Base-by-base conservation (phyloP, 2,113 vertebrate genomes). In the Oncorhynchus clarkii region DNA sequence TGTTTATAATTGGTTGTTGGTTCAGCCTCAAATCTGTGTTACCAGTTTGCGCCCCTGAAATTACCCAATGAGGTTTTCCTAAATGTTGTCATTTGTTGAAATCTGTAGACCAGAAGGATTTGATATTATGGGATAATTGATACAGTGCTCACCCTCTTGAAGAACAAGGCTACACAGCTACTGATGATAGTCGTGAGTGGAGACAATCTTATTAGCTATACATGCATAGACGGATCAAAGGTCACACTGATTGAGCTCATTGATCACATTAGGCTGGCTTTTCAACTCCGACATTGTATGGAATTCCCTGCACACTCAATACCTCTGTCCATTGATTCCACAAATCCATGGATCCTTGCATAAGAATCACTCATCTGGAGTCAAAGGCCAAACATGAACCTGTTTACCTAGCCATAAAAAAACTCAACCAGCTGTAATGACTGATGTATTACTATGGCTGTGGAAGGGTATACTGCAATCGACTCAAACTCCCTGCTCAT, bases 1-100 rank as follows among this genome's bases (percentile, higher is more conserved):
- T 90, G 87, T 91, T 91, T 89, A 87, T 83, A 83, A 89, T 91
- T 91, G 89, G 91, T 87, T 91, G 89, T 89, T 90, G 87, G 86
- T 88, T 88, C 78, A 85, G 89, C 88, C 49, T 89, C 83, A 51
- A 87, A 86, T 89, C 90, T 89, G 81, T 88, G 81, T 87, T 83
- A 89, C 87, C 86, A 88, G 89, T 86, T 88, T 92, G 92, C 75
- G 92, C 78, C 84, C 49, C 75, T 57, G 72, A 89, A 84, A 88
- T 90, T 87, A 89, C 83, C 49, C 88, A 78, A 67, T 70, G 82
- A 91, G 88, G 87, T 88, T 89, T 89, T 85, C 66, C 84, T 87
- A 85, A 88, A 90, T 71, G 62, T 84, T 84, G 85, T 79, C 80
- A 88, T 82, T 83, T 90, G 87, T 87, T 86, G 86, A 81, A 81